Percentiles rank a stretch among this genome's conserved stretches.
Conservation (phyloP, 2,113 vertebrate species). For the Catharus minimus region DNA sequence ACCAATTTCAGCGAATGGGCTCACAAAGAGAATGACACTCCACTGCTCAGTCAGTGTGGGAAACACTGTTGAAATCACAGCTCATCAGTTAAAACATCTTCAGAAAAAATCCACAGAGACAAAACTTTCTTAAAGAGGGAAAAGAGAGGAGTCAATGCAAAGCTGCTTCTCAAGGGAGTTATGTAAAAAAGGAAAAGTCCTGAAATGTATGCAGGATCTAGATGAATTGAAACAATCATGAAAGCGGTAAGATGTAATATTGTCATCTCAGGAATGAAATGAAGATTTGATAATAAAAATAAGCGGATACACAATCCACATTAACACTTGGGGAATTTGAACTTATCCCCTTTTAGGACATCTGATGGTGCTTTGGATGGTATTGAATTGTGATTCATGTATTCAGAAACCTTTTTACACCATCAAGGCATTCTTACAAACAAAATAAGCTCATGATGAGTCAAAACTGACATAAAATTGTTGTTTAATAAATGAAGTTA, state of each 20-base stretch:
- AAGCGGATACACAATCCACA: background rate
- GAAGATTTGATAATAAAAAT: background rate
- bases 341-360: background rate
- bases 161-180: slow-evolving; percentile 9
- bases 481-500: background rate
- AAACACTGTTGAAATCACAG: background rate
- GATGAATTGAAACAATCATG: slow-evolving; percentile 7
- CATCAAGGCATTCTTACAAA: background rate
- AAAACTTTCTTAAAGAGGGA: background rate
- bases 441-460: slow-evolving; percentile 1
- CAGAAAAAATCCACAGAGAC: slow-evolving; percentile 8
- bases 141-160: background rate
- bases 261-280: background rate
- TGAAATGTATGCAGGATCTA: background rate
- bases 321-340: background rate
- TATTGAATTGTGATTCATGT: slow-evolving; percentile 2
- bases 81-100: background rate
- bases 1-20: background rate
- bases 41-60: background rate
- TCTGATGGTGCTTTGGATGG: background rate
- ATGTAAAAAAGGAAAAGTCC: background rate
- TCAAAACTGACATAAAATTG: background rate
- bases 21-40: background rate
- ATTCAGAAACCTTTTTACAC: slow-evolving; percentile 9
- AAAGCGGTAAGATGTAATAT: background rate